Conservation (phyloP, 2,797 vertebrate species). For the Lemur catta region DNA sequence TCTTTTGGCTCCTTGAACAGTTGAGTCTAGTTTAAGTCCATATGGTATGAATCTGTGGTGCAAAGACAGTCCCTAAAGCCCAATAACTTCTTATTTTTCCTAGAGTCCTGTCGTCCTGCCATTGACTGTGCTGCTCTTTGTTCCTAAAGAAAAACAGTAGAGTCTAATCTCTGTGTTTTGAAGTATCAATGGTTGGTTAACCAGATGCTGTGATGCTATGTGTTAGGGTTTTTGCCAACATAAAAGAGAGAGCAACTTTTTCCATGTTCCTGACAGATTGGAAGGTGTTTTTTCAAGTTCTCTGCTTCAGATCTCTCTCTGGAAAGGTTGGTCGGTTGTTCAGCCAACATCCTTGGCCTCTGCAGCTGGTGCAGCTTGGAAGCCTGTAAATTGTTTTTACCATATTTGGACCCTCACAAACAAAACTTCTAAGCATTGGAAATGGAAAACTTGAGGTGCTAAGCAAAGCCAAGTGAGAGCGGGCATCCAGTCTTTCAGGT, state of each 20-base stretch:
- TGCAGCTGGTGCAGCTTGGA: slow-evolving; percentile 31
- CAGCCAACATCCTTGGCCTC: slow-evolving; percentile 70
- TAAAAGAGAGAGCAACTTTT: slow-evolving; percentile 64
- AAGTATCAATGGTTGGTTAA: slow-evolving; percentile 53
- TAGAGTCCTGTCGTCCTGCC: slow-evolving; percentile 51
- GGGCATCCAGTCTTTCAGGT: slow-evolving; percentile 31
- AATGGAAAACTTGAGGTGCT: slow-evolving; percentile 48
- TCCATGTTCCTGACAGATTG: slow-evolving; percentile 75
- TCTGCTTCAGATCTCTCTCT: slow-evolving; percentile 66
- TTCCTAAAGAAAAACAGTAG: slow-evolving; percentile 66
- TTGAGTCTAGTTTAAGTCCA: slow-evolving; percentile 50
- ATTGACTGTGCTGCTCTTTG: slow-evolving; percentile 58
- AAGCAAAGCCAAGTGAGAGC: neutral
- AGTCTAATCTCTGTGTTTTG: slow-evolving; percentile 50
- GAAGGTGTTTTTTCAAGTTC: slow-evolving; percentile 65
- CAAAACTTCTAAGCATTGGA: slow-evolving; percentile 66
- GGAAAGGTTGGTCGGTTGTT: slow-evolving; percentile 68
- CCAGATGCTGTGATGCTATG: slow-evolving; percentile 55
- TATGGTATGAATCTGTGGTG: slow-evolving; percentile 58
- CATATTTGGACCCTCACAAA: slow-evolving; percentile 72
- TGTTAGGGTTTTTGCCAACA: neutral
- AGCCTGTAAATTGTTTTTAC: slow-evolving; percentile 60
- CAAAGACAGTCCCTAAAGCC: slow-evolving; percentile 58
- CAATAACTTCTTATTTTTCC: slow-evolving; percentile 68
- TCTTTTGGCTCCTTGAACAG: slow-evolving; percentile 47